Base-by-base conservation (phyloP, 2,113 vertebrate species). In the Pygoscelis adeliae region DNA sequence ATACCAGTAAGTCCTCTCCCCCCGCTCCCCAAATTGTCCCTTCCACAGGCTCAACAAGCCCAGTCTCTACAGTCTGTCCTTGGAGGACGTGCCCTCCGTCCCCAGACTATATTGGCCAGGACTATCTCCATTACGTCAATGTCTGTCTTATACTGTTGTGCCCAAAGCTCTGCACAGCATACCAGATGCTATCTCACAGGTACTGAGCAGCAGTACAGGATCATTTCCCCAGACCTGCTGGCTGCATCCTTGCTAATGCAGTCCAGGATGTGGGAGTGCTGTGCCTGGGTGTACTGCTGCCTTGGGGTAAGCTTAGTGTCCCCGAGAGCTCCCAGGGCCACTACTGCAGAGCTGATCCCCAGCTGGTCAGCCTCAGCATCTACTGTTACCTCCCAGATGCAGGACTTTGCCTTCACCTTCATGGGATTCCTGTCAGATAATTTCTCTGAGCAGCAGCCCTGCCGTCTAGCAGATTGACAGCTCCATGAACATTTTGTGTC, bases 11-110 rank as follows among this genome's bases (percentile, higher is more conserved):
- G 29, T 58, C 15, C 19, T 29, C 23, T 88, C 11, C 18, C 46
- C 8, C 5, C 5, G 4, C 14, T 6, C 4, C 0, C 0, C 4
- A 52, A 50, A 40, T 27, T 44, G 6, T 26, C 27, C 15, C 50
- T 58, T 46, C 5, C 6, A 2, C 23, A 65, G 32, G 11, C 23
- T 77, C 14, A 65, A n/a, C 4, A 63, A 38, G 15, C 22, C 16
- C 19, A 38, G 18, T 2, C 16, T 10, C 13, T n/a, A 47, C 10
- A 67, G 15, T 9, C 17, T 47, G 8, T 47, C 23, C 2, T 53
- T 36, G 17, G 30, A 67, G 23, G 6, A 3, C 49, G 12, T 69
- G 38, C 47, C 25, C 19, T 69, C 4, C 40, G 36, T 34, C 5
- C 5, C 3, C 38, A 86, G n/a, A 55, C 7, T 26, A 26, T 16